phyloP scores from a whole-genome alignment of 2,888 invertebrate genomes.

The Maniola hyperantus region DNA sequence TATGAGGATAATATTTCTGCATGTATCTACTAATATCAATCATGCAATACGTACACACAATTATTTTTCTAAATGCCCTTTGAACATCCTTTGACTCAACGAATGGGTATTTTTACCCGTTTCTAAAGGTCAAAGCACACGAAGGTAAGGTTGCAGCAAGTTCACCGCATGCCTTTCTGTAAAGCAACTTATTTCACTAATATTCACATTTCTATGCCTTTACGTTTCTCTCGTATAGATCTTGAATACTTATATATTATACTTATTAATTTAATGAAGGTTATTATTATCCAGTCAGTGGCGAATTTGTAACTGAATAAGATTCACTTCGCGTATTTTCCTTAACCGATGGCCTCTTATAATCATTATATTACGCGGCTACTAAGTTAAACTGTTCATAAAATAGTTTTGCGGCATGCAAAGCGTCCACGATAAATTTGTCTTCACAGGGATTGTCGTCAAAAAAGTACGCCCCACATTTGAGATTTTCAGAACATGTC shows the following conservation, averaged over 20 bases:
- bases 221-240: neutral
- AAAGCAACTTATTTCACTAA: neutral
- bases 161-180: neutral
- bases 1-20: neutral
- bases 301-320: neutral
- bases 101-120: neutral
- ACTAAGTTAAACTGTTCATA: constrained; percentile 59
- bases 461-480: constrained; percentile 89
- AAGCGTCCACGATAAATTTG: constrained; percentile 82
- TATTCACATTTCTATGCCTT: neutral
- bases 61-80: neutral
- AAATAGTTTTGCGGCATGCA: constrained; percentile 69
- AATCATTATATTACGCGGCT: neutral
- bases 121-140: neutral
- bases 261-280: neutral
- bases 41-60: neutral
- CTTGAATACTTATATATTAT: neutral
- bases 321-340: neutral
- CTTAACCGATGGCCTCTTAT: neutral
- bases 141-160: neutral
- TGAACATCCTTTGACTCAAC: neutral
- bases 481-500: constrained; percentile 87
- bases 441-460: constrained; percentile 88
- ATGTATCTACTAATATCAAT: neutral
- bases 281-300: neutral